Evolutionary conservation across 2,888 invertebrate species (phyloP), one percentile per base, ranked within the genome.

Genomic region (Microplitis manilae): DNA sequence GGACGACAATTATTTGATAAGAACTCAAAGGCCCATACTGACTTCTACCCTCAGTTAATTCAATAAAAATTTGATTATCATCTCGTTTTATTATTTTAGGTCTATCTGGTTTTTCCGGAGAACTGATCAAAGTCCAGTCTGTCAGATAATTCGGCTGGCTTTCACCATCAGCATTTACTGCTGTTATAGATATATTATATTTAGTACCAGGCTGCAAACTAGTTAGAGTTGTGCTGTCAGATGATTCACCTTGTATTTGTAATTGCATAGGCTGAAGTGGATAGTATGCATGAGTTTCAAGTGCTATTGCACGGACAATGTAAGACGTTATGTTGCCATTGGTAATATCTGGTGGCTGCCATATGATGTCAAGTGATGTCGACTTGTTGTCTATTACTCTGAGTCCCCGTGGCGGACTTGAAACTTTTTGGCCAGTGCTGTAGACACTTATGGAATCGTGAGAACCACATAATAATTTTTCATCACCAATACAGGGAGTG

Each of bases 21-120:
- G 93, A 92, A 15, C 93, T 93, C 0, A 97, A 91, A 0, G 97
- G 97, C 0, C 97, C 97, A 86, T 95, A 94, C 65, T 94, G 93
- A 88, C 96, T 95, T 72, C 90, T 91, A 0, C 94, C 93, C 80
- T 94, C 92, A 8, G 93, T 92, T 41, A 97, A 91, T 81, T 92
- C 92, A 5, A 97, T 92, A 0, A 92, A 92, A 85, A 96, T 93
- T 73, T 92, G 93, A 9, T 92, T 92, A 6, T 93, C 92, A 17
- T 91, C 92, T 78, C 92, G 92, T 68, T 92, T 92, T 9, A 94
- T 83, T 17, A 96, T 91, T 84, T 91, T 90, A 38, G 97, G 65
- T 4, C 20, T 65, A 13, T 91, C 91, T 1, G 97, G 97, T 77
- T 86, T 85, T 59, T 87, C 85, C 1, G 92, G 92, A 0, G 96